Evolutionary conservation across 2,888 invertebrate genomes (phyloP).

Genomic region (Plagodis pulveraria): DNA sequence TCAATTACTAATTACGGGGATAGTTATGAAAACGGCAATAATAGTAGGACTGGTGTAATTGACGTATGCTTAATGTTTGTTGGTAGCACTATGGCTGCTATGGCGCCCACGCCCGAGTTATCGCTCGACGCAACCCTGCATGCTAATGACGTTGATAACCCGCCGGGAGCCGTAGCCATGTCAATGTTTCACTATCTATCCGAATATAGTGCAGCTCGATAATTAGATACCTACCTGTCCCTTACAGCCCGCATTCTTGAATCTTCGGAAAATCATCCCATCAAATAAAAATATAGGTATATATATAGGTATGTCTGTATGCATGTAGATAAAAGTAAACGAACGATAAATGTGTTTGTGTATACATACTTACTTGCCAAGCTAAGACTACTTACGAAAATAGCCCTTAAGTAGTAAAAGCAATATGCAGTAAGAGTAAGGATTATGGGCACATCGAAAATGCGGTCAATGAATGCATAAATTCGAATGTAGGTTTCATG

Average conservation of each 20-base stretch:
- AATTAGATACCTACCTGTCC: conserved; percentile 4
- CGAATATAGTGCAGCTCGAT: conserved; percentile 20
- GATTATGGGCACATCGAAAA: conserved; percentile 14
- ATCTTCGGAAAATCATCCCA: neutral
- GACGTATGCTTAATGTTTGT: conserved; percentile 35
- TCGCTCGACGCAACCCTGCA: conserved; percentile 66
- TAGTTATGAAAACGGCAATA: conserved; percentile 25
- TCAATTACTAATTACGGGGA: conserved; percentile 14
- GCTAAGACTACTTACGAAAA: conserved; percentile 4
- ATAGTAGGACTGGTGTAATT: conserved; percentile 32
- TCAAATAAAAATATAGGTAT: neutral
- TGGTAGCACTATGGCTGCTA: conserved; percentile 43
- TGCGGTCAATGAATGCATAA: conserved; percentile 26
- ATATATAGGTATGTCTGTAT: conserved; percentile 1
- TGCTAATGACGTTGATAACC: conserved; percentile 71
- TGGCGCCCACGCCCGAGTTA: conserved; percentile 69
- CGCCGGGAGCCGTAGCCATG: conserved; percentile 36
- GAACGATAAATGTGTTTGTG: neutral
- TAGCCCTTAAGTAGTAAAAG: conserved; percentile 8
- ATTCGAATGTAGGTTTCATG: conserved; percentile 16
- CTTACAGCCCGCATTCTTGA: neutral
- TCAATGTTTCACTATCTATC: conserved; percentile 37
- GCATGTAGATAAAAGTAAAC: too few species aligned
- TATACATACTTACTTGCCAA: neutral
- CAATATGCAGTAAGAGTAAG: conserved; percentile 15